phyloP scores from a whole-genome alignment of 2,888 invertebrate species.

The Aphrophora alni region DNA sequence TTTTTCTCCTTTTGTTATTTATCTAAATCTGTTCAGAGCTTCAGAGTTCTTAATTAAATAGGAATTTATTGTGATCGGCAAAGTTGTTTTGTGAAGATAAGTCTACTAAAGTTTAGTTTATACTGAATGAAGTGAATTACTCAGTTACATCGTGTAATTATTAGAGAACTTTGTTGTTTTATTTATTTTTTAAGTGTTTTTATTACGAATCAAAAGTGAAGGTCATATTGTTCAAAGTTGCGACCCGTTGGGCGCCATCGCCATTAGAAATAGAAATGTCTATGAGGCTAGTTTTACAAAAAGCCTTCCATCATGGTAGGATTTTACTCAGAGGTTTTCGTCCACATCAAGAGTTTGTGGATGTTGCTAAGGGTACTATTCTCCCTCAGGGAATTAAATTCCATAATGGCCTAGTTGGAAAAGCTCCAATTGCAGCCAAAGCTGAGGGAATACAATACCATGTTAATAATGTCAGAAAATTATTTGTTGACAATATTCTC shows the following conservation, averaged over 20 bases:
- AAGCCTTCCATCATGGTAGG: constrained; percentile 68
- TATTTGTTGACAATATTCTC: constrained; percentile 73
- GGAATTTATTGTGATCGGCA: too few species aligned
- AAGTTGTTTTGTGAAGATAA: too few species aligned
- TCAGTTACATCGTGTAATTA: too few species aligned
- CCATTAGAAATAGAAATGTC: constrained; percentile 38
- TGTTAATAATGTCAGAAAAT: constrained; percentile 63
- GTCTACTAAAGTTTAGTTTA: too few species aligned
- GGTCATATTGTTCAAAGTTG: not conserved
- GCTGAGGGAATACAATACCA: constrained; percentile 52
- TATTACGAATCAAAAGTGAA: not conserved
- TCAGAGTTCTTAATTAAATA: too few species aligned
- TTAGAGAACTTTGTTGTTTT: too few species aligned
- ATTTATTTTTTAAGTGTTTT: not conserved
- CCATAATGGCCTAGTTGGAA: constrained; percentile 37
- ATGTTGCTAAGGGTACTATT: constrained; percentile 46
- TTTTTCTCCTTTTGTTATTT: too few species aligned
- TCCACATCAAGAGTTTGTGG: constrained; percentile 48
- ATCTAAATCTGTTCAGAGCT: too few species aligned
- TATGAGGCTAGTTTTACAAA: constrained; percentile 48
- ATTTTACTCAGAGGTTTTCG: constrained; percentile 60
- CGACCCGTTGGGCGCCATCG: not conserved
- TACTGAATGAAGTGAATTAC: too few species aligned
- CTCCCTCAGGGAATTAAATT: constrained; percentile 45
- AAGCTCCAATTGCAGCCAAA: constrained; percentile 31